Percentiles rank a stretch among this genome's conserved stretches.
These are phyloP conservation scores for Mola mola DNA, from an alignment of 2,113 vertebrate genomes.

Conservation along the genomic window DNA sequence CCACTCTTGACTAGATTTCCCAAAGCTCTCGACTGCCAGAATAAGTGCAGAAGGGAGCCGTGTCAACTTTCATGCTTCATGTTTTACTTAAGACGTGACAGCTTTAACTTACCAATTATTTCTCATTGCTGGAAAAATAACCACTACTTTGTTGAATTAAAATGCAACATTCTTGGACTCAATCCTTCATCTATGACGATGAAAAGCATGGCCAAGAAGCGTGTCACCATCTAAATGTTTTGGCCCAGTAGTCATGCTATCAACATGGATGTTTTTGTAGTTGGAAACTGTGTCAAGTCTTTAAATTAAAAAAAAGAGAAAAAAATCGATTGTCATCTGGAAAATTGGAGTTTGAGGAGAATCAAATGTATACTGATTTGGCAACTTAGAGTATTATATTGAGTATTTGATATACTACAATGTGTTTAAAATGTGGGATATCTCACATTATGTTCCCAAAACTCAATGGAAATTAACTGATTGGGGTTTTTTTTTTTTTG, in stretches of 20 bases:
- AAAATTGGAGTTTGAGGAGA: constrained; percentile 4
- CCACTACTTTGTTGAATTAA: too few species aligned
- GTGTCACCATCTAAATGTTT: constrained; percentile 2
- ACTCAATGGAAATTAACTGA: too few species aligned
- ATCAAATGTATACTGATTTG: constrained; percentile 5
- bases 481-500: too few species aligned
- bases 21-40: constrained; percentile 29
- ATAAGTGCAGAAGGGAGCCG: constrained; percentile 27
- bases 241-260: constrained; percentile 14
- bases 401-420: background rate
- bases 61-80: constrained; percentile 13
- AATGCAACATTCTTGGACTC: too few species aligned
- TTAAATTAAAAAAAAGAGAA: too few species aligned
- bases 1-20: constrained; percentile 27
- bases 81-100: constrained; percentile 31
- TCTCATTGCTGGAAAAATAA: constrained; percentile 4
- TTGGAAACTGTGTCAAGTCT: constrained; percentile 28
- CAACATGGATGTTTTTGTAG: constrained; percentile 16
- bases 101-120: constrained; percentile 34
- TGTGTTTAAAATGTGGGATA: constrained; percentile 15
- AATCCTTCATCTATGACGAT: background rate
- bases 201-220: constrained; percentile 33
- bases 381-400: background rate
- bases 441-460: constrained; percentile 22
- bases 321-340: background rate